These are phyloP conservation scores for Danionella cerebrum DNA, from an alignment of 2,113 vertebrate species.

Conservation along the genomic window DNA sequence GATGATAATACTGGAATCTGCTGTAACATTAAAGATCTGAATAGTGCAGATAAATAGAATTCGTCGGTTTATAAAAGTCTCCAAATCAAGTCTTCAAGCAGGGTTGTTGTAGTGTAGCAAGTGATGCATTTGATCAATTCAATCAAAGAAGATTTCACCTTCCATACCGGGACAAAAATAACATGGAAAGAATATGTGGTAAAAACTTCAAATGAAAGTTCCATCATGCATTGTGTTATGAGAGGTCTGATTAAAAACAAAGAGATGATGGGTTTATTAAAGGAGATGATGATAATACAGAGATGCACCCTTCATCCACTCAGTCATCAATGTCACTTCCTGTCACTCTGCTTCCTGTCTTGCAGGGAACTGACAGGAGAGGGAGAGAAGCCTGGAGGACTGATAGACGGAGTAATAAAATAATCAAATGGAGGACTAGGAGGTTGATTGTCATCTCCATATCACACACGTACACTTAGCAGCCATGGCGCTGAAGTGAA, in stretches of 20 bases:
- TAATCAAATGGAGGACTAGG: background rate
- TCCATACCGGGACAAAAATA: no score
- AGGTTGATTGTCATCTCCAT: slow-evolving; percentile 60
- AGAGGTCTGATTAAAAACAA: slow-evolving; percentile 52
- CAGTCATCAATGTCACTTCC: background rate
- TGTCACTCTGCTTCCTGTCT: background rate
- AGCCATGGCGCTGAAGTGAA: slow-evolving; percentile 58
- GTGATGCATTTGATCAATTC: no score
- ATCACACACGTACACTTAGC: slow-evolving; percentile 54
- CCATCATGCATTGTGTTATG: slow-evolving; percentile 36
- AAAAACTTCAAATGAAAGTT: slow-evolving; percentile 44
- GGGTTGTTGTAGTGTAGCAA: no score
- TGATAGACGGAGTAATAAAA: slow-evolving; percentile 42
- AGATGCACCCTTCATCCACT: slow-evolving; percentile 23
- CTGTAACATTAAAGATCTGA: no score
- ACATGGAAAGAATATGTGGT: slow-evolving; percentile 54
- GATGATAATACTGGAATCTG: no score
- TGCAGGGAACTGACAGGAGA: background rate
- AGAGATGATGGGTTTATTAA: slow-evolving; percentile 49
- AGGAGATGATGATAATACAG: slow-evolving; percentile 52
- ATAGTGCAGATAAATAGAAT: no score
- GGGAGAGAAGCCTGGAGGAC: background rate
- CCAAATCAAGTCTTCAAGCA: no score
- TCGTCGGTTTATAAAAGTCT: no score
- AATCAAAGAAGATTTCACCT: no score